phyloP scores from a whole-genome alignment of 2,797 vertebrate species.

The Luscinia luscinia region DNA sequence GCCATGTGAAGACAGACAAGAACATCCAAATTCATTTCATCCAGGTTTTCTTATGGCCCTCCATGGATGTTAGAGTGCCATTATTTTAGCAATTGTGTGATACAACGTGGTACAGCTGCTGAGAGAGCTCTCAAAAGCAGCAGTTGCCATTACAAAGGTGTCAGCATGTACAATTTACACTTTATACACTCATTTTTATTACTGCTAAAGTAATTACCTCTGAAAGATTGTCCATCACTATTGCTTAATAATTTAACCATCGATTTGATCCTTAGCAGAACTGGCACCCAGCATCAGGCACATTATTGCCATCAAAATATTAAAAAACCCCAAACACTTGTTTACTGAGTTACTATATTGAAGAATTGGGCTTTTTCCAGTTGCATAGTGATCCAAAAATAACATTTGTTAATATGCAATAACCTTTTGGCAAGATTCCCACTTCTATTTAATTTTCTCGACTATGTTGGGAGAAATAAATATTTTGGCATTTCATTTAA shows the following conservation, averaged over 20 bases:
- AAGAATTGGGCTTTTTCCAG: not conserved
- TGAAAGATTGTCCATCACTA: not conserved
- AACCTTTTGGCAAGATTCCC: not conserved
- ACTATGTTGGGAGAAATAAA: not conserved
- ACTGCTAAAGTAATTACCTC: constrained; percentile 19
- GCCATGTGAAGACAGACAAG: not conserved
- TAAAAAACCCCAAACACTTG: not conserved
- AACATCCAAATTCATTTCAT: not conserved
- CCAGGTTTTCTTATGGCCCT: not conserved
- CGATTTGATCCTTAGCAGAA: not conserved
- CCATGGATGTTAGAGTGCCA: not conserved
- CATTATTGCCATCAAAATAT: not conserved
- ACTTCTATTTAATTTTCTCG: not conserved
- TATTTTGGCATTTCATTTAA: not conserved
- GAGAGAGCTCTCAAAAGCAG: constrained; percentile 23
- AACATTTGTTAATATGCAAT: constrained; percentile 8
- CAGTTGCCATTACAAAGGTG: not conserved
- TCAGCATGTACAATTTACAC: not conserved
- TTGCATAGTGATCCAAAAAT: not conserved
- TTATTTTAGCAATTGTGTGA: not conserved
- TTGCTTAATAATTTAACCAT: constrained; percentile 29
- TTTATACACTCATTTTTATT: constrained; percentile 22
- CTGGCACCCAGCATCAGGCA: not conserved
- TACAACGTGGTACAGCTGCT: not conserved
- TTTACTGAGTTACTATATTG: not conserved